Evolutionary conservation across 2,113 vertebrate species (phyloP).

Genomic region (Coreoperca whiteheadi): DNA sequence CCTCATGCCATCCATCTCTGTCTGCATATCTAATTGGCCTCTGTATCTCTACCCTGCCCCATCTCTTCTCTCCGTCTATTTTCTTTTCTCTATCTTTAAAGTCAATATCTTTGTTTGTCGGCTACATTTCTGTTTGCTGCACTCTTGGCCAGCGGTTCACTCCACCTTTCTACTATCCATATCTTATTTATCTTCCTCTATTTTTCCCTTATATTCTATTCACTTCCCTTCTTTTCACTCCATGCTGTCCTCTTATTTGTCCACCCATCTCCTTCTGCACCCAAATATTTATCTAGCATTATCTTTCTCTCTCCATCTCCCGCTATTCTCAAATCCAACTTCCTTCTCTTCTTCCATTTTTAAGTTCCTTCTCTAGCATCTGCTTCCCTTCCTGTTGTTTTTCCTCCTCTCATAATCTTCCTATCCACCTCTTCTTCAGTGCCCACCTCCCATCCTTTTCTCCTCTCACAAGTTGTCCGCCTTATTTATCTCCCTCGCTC

Average conservation of each 20-base stretch:
- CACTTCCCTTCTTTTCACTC: background rate
- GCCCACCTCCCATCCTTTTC: background rate
- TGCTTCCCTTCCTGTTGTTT: conserved; percentile 8
- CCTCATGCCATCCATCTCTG: conserved; percentile 23
- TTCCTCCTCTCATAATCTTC: conserved; percentile 23
- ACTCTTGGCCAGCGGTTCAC: too few relatives aligned
- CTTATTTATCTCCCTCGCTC: conserved; percentile 43
- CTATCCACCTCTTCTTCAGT: conserved; percentile 38
- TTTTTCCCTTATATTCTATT: background rate
- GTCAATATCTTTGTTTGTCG: background rate
- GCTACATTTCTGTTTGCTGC: background rate
- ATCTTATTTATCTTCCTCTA: background rate
- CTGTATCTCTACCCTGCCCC: background rate
- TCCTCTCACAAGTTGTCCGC: conserved; percentile 20
- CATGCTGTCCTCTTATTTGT: conserved; percentile 1
- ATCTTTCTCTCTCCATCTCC: conserved; percentile 7
- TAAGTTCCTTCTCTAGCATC: background rate
- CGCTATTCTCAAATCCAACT: background rate
- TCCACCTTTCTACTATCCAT: background rate
- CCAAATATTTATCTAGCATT: conserved; percentile 27
- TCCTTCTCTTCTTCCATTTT: background rate
- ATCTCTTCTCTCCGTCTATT: background rate
- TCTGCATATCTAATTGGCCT: conserved; percentile 10
- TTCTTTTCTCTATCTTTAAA: background rate
- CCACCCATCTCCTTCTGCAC: background rate